Evolutionary conservation across 2,888 invertebrate genomes (phyloP).

Genomic region (Leucania comma): DNA sequence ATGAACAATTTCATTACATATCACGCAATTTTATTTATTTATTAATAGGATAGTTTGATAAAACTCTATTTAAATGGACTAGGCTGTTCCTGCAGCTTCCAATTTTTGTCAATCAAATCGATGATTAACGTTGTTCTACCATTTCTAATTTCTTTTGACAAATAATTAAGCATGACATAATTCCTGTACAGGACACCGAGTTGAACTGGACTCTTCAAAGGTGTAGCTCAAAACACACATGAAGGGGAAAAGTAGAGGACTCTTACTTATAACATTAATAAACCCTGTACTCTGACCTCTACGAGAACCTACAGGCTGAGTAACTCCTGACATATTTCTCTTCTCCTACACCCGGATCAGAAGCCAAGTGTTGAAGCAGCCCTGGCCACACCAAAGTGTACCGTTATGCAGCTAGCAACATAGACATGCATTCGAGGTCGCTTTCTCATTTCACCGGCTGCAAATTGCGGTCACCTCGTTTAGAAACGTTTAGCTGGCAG

Average conservation of each 20-base stretch:
- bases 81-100: too few relatives aligned
- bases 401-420: conserved; percentile 70
- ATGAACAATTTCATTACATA: too few relatives aligned
- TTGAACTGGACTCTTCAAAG: background rate
- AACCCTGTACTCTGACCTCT: background rate
- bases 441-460: conserved; percentile 73
- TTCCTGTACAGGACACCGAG: too few relatives aligned
- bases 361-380: conserved; percentile 43
- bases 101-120: too few relatives aligned
- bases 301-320: background rate
- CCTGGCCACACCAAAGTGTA: conserved; percentile 57
- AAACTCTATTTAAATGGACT: too few relatives aligned
- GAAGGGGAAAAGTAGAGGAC: background rate
- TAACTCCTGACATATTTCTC: background rate
- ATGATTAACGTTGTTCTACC: too few relatives aligned
- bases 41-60: too few relatives aligned
- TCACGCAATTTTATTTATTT: too few relatives aligned
- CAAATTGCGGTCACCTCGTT: conserved; percentile 77
- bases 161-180: too few relatives aligned
- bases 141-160: too few relatives aligned
- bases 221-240: background rate
- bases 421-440: conserved; percentile 73
- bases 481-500: conserved; percentile 58
- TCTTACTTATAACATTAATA: background rate
- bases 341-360: conserved; percentile 16